Conservation (phyloP, 2,797 vertebrate species). For the Lateolabrax maculatus region DNA sequence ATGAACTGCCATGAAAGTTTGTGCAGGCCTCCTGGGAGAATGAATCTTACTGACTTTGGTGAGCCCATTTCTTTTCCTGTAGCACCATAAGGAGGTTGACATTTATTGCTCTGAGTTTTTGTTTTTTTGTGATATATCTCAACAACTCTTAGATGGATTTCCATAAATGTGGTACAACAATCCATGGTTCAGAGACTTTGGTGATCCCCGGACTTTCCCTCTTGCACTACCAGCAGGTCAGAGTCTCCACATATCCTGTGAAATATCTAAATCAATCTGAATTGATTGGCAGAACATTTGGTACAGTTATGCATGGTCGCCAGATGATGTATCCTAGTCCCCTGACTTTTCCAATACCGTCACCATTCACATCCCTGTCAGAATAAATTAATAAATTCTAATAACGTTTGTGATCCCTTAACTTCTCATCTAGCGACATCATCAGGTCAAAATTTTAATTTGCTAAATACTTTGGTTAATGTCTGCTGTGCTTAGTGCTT, state of each 20-base stretch:
- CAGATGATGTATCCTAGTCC: neutral
- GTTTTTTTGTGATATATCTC: neutral
- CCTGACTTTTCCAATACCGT: no score
- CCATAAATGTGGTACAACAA: slow-evolving; percentile 6
- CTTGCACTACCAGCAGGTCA: neutral
- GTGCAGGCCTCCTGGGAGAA: neutral
- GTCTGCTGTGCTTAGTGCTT: no score
- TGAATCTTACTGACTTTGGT: neutral
- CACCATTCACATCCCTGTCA: no score
- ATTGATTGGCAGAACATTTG: neutral
- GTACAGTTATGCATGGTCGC: neutral
- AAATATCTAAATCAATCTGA: neutral
- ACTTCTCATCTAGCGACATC: no score
- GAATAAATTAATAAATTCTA: no score
- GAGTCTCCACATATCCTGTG: neutral
- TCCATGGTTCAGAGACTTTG: neutral
- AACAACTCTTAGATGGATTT: neutral
- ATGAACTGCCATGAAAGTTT: slow-evolving; percentile 11
- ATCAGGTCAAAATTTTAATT: no score
- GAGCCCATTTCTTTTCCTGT: neutral
- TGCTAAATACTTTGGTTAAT: no score
- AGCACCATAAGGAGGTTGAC: neutral
- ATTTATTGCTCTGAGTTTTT: neutral
- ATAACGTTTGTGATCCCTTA: no score
- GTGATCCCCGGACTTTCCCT: neutral